Percentiles rank a stretch among this genome's conserved stretches.
Conservation (phyloP, 2,888 invertebrate genomes). For the Ophion ellenae region DNA sequence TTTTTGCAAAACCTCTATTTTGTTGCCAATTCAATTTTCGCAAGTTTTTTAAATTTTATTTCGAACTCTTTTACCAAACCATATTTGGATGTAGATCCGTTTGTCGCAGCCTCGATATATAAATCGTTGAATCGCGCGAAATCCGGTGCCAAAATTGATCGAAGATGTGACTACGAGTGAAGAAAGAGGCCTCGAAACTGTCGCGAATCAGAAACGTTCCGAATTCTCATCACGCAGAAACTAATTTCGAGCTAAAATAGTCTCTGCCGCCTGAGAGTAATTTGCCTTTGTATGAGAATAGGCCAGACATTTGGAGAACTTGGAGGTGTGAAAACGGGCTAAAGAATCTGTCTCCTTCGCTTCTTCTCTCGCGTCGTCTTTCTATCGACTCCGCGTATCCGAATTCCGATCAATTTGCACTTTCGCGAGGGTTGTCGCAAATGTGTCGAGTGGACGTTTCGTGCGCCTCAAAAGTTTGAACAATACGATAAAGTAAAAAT, state of each 20-base stretch:
- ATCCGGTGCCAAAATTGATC: background rate
- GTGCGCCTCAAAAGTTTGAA: no score
- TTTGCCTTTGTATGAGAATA: slow-evolving; percentile 56
- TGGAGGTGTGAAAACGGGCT: slow-evolving; percentile 54
- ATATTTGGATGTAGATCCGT: no score
- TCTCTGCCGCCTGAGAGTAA: slow-evolving; percentile 7
- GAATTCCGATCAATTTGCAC: no score
- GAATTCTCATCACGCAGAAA: background rate
- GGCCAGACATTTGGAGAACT: slow-evolving; percentile 61
- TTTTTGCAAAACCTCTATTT: background rate
- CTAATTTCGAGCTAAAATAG: slow-evolving; percentile 46
- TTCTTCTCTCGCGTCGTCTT: slow-evolving; percentile 24
- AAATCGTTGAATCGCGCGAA: background rate
- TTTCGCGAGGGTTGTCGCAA: no score
- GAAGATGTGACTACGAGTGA: slow-evolving; percentile 9
- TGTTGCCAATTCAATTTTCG: background rate
- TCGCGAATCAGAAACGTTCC: slow-evolving; percentile 11
- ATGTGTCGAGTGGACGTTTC: no score
- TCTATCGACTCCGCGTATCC: slow-evolving; percentile 5
- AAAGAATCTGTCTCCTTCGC: slow-evolving; percentile 44
- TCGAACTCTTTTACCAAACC: no score
- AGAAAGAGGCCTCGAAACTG: slow-evolving; percentile 49
- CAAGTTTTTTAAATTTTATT: no score
- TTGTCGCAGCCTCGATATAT: no score
- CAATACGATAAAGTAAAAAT: no score